Percentiles rank a stretch among this genome's conserved stretches.
These are phyloP conservation scores for Taxidea taxus DNA, from an alignment of 2,113 vertebrate genomes.

Conservation along the genomic window DNA sequence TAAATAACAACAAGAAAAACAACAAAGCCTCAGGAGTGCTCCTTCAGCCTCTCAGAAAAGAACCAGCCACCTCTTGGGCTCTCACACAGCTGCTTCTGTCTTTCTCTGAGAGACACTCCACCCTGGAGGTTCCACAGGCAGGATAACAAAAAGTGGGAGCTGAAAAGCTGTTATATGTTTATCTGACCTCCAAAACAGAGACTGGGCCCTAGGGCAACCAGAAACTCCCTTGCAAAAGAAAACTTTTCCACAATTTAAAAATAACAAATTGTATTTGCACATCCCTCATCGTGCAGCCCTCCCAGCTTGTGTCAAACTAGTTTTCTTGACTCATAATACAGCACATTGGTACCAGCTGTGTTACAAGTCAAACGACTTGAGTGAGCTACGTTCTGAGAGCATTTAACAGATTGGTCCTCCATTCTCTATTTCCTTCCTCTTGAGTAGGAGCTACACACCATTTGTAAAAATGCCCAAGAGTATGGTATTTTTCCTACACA, in stretches of 20 bases:
- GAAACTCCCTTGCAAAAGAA: neutral
- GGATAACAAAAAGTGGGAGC: neutral
- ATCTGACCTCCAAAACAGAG: constrained; percentile 14
- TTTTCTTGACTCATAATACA: constrained; percentile 33
- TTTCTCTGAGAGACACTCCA: constrained; percentile 25
- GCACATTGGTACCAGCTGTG: neutral
- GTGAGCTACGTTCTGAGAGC: neutral
- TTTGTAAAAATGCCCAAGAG: neutral
- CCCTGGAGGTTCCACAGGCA: constrained; percentile 2
- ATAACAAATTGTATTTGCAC: constrained; percentile 16
- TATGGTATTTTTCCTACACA: constrained; percentile 35
- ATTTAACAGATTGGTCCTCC: neutral
- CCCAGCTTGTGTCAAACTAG: constrained; percentile 6
- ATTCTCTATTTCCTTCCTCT: constrained; percentile 13
- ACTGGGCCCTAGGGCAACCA: neutral
- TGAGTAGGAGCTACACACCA: neutral
- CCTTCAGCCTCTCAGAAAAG: neutral
- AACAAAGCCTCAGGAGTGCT: constrained; percentile 20
- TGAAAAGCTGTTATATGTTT: neutral
- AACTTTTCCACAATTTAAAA: constrained; percentile 41
- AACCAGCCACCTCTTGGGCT: constrained; percentile 2
- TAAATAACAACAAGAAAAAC: neutral
- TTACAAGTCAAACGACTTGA: constrained; percentile 14
- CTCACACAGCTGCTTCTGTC: constrained; percentile 11
- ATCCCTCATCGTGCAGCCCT: neutral